Percentiles rank a stretch among this genome's conserved stretches.
Evolutionary conservation across 2,113 vertebrate genomes (phyloP).

Genomic region (Tenebrosternarchus preto): DNA sequence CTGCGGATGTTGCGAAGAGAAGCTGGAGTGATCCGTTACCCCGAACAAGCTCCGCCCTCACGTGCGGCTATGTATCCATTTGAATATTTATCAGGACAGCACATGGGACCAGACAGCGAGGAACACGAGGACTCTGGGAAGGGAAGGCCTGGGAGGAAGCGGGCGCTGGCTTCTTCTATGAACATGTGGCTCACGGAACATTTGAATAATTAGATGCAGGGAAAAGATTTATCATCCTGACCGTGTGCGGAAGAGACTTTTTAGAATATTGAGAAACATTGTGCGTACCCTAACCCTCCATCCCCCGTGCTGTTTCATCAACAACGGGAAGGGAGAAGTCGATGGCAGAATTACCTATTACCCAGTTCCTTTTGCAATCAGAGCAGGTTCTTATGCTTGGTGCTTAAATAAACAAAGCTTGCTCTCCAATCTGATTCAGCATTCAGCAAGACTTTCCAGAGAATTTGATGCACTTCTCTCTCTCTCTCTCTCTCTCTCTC

Average conservation of each 20-base stretch:
- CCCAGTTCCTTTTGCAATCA: constrained; percentile 49
- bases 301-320: constrained; percentile 34
- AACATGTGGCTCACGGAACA: constrained; percentile 55
- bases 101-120: constrained; percentile 8
- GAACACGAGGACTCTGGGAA: not conserved
- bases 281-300: constrained; percentile 26
- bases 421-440: constrained; percentile 56
- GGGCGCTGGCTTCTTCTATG: constrained; percentile 35
- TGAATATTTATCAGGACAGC: constrained; percentile 3
- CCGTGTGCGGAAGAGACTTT: constrained; percentile 39
- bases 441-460: constrained; percentile 52
- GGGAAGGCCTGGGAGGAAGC: constrained; percentile 36
- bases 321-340: constrained; percentile 2
- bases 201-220: constrained; percentile 61
- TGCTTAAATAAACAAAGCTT: constrained; percentile 57
- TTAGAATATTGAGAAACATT: constrained; percentile 55
- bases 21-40: constrained; percentile 29
- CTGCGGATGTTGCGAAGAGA: not conserved
- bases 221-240: constrained; percentile 55
- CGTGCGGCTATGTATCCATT: not conserved
- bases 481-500: not conserved
- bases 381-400: constrained; percentile 36
- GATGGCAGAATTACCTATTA: constrained; percentile 53
- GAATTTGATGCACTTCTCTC: constrained; percentile 41
- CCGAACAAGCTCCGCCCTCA: constrained; percentile 21